A percentile compares a stretch with the other conserved stretches of the same genome.
These are phyloP conservation scores for Paratilapia polleni DNA, from an alignment of 2,113 vertebrate genomes.

Conservation along the genomic window DNA sequence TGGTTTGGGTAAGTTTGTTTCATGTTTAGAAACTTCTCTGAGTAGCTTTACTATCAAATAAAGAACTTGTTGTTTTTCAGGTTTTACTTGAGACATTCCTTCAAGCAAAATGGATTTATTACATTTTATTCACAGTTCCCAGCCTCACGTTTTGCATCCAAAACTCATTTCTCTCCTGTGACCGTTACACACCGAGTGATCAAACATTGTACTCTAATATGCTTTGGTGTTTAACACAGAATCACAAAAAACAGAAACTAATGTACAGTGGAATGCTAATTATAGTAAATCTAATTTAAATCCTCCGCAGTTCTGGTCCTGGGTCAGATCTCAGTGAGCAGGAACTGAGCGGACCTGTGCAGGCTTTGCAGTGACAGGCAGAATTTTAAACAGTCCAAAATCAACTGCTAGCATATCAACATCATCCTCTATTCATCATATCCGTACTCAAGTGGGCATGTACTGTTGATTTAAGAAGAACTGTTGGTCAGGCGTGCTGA, in stretches of 20 bases:
- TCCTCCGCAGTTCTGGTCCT: background rate
- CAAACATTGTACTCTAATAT: background rate
- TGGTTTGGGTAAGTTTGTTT: background rate
- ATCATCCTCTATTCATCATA: constrained; percentile 20
- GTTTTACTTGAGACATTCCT: background rate
- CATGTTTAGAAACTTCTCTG: background rate
- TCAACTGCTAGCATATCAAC: constrained; percentile 1
- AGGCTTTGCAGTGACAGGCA: background rate
- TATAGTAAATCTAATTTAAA: background rate
- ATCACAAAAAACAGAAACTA: background rate
- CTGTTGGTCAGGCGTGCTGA: constrained; percentile 33
- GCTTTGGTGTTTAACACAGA: background rate
- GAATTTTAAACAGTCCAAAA: background rate
- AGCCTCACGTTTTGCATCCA: background rate
- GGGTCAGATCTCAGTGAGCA: background rate
- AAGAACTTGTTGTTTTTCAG: background rate
- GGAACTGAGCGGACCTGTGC: background rate
- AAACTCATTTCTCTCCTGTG: background rate
- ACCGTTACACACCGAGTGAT: background rate
- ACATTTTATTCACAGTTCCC: background rate
- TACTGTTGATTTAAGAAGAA: constrained; percentile 44
- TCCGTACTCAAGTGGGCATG: constrained; percentile 21
- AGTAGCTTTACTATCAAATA: background rate
- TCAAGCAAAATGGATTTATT: background rate
- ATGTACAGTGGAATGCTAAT: background rate